Evolutionary conservation across 2,113 vertebrate genomes (phyloP).

Genomic region (Corythaeola cristata): DNA sequence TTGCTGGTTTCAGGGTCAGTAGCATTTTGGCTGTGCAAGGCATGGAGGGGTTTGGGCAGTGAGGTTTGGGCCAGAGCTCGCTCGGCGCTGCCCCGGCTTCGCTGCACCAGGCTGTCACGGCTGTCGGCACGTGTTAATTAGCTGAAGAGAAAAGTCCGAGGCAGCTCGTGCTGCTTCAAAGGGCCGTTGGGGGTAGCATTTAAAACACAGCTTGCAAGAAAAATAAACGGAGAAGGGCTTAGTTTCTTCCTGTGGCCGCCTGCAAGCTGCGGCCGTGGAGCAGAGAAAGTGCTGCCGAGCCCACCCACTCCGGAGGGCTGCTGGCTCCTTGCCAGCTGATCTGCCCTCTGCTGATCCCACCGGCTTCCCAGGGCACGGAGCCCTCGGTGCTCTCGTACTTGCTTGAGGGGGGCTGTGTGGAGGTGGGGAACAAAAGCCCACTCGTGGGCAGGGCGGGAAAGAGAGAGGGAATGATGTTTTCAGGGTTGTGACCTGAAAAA

Average conservation of each 20-base stretch:
- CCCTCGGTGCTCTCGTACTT: accelerated
- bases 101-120: not conserved
- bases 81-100: not conserved
- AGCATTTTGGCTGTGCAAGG: not conserved
- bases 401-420: not conserved
- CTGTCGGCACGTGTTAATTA: not conserved
- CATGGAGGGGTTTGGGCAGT: not conserved
- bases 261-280: not conserved
- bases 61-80: not conserved
- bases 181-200: not conserved
- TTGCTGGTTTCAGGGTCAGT: not conserved
- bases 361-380: not conserved
- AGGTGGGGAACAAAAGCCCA: not conserved
- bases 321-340: not conserved
- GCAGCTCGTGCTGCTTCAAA: conserved; percentile 19
- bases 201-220: conserved; percentile 10
- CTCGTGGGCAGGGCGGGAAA: accelerated
- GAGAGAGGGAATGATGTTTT: not conserved
- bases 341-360: not conserved
- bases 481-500: not conserved
- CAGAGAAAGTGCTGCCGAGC: not conserved
- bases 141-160: not conserved
- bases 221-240: conserved; percentile 34
- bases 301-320: not conserved
- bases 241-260: not conserved